Evolutionary conservation across 53 echinoderm and acorn worm genomes (phyloP).

Genomic region (Mesocentrotus franciscanus): DNA sequence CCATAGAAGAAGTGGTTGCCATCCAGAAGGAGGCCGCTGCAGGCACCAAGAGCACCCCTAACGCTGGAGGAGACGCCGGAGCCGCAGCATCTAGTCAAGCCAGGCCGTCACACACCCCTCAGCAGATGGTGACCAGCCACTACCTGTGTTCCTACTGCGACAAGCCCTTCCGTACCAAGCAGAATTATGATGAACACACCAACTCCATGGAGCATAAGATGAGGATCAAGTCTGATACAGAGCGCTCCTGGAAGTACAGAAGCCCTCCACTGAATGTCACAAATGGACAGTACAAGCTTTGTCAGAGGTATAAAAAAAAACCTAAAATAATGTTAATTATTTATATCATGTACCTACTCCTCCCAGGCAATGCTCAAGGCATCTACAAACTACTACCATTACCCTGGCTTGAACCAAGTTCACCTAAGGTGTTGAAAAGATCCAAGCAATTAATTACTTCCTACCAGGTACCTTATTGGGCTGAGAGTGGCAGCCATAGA

Average conservation of each 20-base stretch:
- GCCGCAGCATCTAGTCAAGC: not conserved
- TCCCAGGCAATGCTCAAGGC: too few relatives aligned
- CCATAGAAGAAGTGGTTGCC: constrained; percentile 77
- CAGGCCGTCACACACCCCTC: not conserved
- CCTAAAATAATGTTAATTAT: not conserved
- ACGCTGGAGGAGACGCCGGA: constrained; percentile 6
- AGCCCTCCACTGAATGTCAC: constrained; percentile 85
- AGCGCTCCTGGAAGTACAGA: constrained; percentile 87
- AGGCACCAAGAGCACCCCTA: constrained; percentile 22
- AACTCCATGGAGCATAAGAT: constrained; percentile 76
- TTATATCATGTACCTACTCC: not conserved
- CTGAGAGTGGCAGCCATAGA: too few relatives aligned
- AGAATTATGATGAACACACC: constrained; percentile 78
- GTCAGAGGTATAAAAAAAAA: constrained; percentile 49
- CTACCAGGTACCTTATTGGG: too few relatives aligned
- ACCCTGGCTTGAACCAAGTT: too few relatives aligned
- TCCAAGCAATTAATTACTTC: too few relatives aligned
- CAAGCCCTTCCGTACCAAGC: constrained; percentile 70
- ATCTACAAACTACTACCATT: too few relatives aligned
- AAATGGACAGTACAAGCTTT: constrained; percentile 78
- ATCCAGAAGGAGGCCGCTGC: constrained; percentile 50
- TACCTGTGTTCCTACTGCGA: constrained; percentile 83
- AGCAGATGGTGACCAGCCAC: constrained; percentile 40
- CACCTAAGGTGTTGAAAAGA: too few relatives aligned
- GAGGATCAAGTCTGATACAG: constrained; percentile 88